These are phyloP conservation scores for Macaca nemestrina DNA, from an alignment of 2,113 vertebrate genomes.

Conservation along the genomic window DNA sequence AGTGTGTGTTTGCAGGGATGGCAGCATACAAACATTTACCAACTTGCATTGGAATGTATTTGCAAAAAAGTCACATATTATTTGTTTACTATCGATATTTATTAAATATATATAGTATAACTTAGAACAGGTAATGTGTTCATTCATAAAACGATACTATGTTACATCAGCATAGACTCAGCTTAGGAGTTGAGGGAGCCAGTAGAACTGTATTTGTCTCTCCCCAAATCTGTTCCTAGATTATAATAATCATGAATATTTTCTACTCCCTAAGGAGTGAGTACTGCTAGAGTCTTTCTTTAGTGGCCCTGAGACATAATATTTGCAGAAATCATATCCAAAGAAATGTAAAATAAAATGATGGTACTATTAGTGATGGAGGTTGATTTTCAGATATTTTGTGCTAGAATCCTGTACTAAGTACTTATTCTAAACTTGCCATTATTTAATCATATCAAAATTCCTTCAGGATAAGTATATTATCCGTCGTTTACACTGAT, in stretches of 20 bases:
- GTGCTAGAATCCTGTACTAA: neutral
- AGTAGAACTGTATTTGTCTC: neutral
- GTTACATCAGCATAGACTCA: neutral
- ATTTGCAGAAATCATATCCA: neutral
- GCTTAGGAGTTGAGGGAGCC: neutral
- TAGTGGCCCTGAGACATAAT: neutral
- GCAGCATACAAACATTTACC: neutral
- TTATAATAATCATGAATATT: neutral
- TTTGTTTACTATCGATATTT: neutral
- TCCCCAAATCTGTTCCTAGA: neutral
- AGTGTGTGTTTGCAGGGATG: neutral
- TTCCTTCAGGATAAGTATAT: neutral
- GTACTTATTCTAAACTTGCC: neutral
- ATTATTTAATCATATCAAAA: neutral
- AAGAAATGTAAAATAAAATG: conserved; percentile 5
- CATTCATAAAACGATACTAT: neutral
- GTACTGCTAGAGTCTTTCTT: neutral
- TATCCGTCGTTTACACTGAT: neutral
- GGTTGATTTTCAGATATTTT: neutral
- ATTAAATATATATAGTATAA: neutral
- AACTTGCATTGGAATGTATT: neutral
- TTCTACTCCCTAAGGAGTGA: neutral
- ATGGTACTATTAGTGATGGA: neutral
- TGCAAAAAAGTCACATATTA: neutral
- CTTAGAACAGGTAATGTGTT: neutral